Base-by-base conservation (phyloP, 2,888 invertebrate species). In the Nomada ferruginata region DNA sequence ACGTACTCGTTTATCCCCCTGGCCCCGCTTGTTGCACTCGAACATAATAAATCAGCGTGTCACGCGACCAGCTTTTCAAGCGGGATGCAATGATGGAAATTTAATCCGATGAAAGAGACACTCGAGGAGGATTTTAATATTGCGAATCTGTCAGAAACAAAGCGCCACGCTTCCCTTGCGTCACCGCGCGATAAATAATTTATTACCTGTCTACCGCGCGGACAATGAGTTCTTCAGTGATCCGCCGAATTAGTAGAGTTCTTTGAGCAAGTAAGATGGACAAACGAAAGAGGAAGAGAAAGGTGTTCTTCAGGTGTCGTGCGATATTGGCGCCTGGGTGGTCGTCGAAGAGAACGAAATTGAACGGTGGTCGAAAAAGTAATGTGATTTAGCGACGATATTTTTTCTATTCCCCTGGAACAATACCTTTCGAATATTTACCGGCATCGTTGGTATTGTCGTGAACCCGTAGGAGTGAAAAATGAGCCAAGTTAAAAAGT, bases 81-180 rank as follows among this genome's bases (percentile, higher is more conserved):
- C 79, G 76, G 73, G 82, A 77, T 80, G 85, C 87, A 81, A 84
- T 87, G 86, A 87, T 86, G 86, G 87, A 81, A 88, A 85, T 87
- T 86, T 88, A 86, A 88, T 86, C 79, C 66, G 88, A 85, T 69
- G 79, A 88, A 88, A 87, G 88, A 87, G 88, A 84, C 80, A 87
- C 87, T 86, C 79, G 84, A 88, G 83, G 75, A 76, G 83, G 82
- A 78, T 88, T 89, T 88, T 85, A 85, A 89, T 87, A 88, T 85
- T 82, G 77, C 79, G 79, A 60, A 87, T 84, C 85, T 89, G 88
- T 87, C 88, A 82, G 78, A 84, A 84, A 81, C 88, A 88, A 79
- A 65, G 60, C 69, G 60, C 7, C 60, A 29, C 72, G 59, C 77
- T 50, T 53, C 78, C 76, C 80, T 64, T 50, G 64, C 61, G 72